Evolutionary conservation across 2,888 invertebrate genomes (phyloP).

Genomic region (Seira musarum): DNA sequence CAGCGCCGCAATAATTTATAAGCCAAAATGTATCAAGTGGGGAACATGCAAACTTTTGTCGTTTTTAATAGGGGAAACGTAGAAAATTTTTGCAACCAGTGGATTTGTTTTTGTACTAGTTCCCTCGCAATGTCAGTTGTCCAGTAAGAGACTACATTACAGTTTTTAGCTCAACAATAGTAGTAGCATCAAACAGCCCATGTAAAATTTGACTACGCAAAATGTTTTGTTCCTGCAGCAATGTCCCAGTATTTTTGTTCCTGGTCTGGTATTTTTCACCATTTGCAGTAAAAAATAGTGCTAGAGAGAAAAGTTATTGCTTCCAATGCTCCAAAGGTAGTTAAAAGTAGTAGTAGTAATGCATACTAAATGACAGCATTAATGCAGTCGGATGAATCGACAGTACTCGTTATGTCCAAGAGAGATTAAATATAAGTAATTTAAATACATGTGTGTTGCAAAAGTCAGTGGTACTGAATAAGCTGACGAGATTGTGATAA

Average conservation of each 20-base stretch:
- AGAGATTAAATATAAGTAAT: neutral
- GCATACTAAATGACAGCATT: conserved; percentile 13
- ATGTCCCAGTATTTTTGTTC: neutral
- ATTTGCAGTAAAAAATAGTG: neutral
- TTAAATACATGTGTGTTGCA: neutral
- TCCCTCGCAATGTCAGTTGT: conserved; percentile 8
- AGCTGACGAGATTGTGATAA: neutral
- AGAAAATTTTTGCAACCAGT: neutral
- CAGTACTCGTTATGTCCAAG: conserved; percentile 5
- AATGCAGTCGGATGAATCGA: neutral
- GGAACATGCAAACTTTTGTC: neutral
- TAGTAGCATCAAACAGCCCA: conserved; percentile 15
- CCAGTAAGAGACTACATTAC: neutral
- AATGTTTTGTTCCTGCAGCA: neutral
- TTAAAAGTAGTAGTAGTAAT: conserved; percentile 13
- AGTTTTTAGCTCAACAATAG: conserved; percentile 9
- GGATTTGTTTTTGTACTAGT: neutral
- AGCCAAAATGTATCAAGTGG: neutral
- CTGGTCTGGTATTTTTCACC: neutral
- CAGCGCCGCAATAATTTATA: no score
- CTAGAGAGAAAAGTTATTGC: conserved; percentile 10
- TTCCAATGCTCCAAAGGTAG: conserved; percentile 15
- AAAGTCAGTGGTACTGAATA: neutral
- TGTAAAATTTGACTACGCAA: conserved; percentile 1
- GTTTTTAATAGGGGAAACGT: neutral